These are phyloP conservation scores for Tenebrio molitor DNA, from an alignment of 1,140 invertebrate genomes.

Conservation along the genomic window DNA sequence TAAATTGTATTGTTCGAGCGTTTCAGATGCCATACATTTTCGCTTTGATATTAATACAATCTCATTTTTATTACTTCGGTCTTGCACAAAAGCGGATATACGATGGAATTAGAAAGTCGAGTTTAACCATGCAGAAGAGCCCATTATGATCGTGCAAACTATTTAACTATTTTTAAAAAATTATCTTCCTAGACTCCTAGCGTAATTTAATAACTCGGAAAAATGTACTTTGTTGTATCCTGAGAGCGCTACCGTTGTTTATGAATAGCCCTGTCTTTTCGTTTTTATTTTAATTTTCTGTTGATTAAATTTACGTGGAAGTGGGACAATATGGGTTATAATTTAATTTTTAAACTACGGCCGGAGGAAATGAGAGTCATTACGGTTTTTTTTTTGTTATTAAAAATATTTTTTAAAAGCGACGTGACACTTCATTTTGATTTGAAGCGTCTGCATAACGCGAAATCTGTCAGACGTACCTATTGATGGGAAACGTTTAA, in stretches of 20 bases:
- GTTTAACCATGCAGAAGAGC: neutral
- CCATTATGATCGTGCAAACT: neutral
- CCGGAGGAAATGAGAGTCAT: neutral
- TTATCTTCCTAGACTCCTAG: too few species aligned
- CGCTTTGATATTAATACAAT: slow-evolving; percentile 11
- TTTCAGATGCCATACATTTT: slow-evolving; percentile 31
- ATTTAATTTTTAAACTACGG: slow-evolving; percentile 32
- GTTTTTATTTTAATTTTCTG: slow-evolving; percentile 3
- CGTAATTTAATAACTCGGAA: neutral
- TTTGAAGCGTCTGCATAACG: slow-evolving; percentile 25
- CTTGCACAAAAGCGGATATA: neutral
- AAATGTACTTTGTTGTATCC: neutral
- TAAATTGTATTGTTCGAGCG: slow-evolving; percentile 23
- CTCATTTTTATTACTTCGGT: slow-evolving; percentile 13
- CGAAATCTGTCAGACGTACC: slow-evolving; percentile 14
- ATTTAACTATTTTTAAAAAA: too few species aligned
- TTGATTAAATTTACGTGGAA: slow-evolving; percentile 23
- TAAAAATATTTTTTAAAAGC: too few species aligned
- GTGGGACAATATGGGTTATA: neutral
- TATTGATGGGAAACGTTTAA: slow-evolving; percentile 29
- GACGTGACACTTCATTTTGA: slow-evolving; percentile 8
- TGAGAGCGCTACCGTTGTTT: neutral
- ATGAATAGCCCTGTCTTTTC: slow-evolving; percentile 3
- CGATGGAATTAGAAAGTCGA: neutral
- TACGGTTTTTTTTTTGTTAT: slow-evolving; percentile 9